phyloP scores from a whole-genome alignment of 2,888 invertebrate species.

The Tinea trinotella region DNA sequence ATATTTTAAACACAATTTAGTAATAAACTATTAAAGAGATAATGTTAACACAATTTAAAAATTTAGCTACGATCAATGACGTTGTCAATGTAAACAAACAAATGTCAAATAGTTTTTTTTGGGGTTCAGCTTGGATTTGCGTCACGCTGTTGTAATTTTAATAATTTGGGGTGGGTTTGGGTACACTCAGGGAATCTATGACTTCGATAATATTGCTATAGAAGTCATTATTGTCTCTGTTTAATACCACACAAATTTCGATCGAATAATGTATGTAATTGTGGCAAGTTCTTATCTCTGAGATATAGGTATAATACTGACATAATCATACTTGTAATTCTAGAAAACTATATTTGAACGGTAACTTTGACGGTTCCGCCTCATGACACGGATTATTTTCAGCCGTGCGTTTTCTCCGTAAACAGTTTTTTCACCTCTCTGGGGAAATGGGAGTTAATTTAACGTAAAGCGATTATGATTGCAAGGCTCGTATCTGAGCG shows the following conservation, averaged over 20 bases:
- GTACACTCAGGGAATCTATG: too few species aligned
- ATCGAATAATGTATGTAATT: too few species aligned
- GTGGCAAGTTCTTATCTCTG: too few species aligned
- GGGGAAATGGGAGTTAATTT: constrained; percentile 61
- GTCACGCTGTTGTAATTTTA: too few species aligned
- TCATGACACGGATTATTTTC: constrained; percentile 52
- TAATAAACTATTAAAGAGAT: not conserved
- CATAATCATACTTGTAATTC: not conserved
- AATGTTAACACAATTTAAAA: not conserved
- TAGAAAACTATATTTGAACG: constrained; percentile 11
- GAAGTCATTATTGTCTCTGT: too few species aligned
- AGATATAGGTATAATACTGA: too few species aligned
- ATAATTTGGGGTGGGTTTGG: too few species aligned
- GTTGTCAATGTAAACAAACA: constrained; percentile 4
- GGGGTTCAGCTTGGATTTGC: too few species aligned
- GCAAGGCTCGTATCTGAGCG: constrained; percentile 31
- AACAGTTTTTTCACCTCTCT: constrained; percentile 37
- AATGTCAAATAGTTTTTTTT: not conserved
- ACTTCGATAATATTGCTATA: too few species aligned
- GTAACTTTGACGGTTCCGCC: constrained; percentile 22
- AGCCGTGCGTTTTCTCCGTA: constrained; percentile 55
- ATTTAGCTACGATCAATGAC: not conserved
- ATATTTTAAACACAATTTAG: not conserved
- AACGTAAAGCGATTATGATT: constrained; percentile 48
- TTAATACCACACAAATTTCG: too few species aligned